These are phyloP conservation scores for Sturnira hondurensis DNA, from an alignment of 2,113 vertebrate species.

Conservation along the genomic window DNA sequence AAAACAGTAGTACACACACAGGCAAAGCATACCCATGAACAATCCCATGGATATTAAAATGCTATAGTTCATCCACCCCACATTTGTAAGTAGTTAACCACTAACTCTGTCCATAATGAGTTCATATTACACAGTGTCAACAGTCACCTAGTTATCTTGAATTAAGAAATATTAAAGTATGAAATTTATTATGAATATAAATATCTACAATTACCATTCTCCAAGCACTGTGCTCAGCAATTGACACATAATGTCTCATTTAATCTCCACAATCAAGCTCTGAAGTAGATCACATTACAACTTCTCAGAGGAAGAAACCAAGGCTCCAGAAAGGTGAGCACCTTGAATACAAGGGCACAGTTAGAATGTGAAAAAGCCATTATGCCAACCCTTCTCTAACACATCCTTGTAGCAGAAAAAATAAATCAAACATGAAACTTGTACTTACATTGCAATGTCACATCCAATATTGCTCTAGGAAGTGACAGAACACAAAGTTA, in stretches of 20 bases:
- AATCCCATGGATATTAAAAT: background rate
- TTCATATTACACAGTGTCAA: slow-evolving; percentile 22
- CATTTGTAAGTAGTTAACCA: slow-evolving; percentile 47
- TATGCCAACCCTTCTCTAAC: background rate
- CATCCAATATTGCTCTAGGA: background rate
- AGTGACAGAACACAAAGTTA: background rate
- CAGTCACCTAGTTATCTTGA: slow-evolving; percentile 29
- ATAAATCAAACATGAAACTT: background rate
- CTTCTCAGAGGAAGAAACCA: slow-evolving; percentile 16
- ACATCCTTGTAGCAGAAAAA: background rate
- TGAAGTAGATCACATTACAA: background rate
- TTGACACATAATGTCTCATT: background rate
- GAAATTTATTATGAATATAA: slow-evolving; percentile 27
- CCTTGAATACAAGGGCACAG: background rate
- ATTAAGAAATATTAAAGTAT: slow-evolving; percentile 14
- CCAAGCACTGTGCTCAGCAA: background rate
- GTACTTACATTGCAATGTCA: background rate
- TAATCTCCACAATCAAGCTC: slow-evolving; percentile 14
- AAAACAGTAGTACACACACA: slow-evolving; percentile 5
- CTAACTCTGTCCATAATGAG: background rate
- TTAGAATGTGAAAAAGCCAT: background rate
- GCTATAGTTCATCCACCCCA: background rate
- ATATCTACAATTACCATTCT: slow-evolving; percentile 25
- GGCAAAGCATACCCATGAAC: background rate
- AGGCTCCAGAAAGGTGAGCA: background rate